phyloP scores from a whole-genome alignment of 2,797 vertebrate genomes.

The Megaceryle alcyon region DNA sequence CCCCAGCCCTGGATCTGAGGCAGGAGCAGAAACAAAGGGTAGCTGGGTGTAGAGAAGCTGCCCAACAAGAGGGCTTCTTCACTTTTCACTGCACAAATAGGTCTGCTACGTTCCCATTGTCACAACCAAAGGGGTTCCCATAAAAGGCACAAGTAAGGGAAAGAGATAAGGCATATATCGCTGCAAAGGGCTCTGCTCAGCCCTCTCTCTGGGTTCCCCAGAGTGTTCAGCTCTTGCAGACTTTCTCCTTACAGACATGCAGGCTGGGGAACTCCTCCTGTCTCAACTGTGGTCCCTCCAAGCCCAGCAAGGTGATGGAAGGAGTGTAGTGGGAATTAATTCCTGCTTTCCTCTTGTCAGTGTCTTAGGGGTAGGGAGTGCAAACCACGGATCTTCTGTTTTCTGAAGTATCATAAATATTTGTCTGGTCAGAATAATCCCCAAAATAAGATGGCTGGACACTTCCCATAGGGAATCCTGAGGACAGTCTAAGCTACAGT shows the following conservation, averaged over 20 bases:
- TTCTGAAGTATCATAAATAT: not conserved
- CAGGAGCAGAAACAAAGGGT: conserved; percentile 48
- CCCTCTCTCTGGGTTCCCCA: not conserved
- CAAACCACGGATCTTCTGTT: not conserved
- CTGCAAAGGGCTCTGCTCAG: not conserved
- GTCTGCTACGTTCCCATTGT: conserved; percentile 30
- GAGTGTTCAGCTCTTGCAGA: not conserved
- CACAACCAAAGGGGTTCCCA: conserved; percentile 38
- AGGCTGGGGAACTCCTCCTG: not conserved
- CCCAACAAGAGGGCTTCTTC: conserved; percentile 48
- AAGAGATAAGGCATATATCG: conserved; percentile 27
- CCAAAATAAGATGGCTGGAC: not conserved
- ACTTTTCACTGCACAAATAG: conserved; percentile 51
- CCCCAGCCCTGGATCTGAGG: conserved; percentile 42
- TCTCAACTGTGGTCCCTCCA: not conserved
- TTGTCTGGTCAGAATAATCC: not conserved
- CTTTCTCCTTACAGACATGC: not conserved
- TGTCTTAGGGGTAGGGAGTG: not conserved
- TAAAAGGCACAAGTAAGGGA: conserved; percentile 53
- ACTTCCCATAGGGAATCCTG: not conserved
- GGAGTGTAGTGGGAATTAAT: not conserved
- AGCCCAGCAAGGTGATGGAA: not conserved
- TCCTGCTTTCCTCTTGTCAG: not conserved
- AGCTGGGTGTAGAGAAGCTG: conserved; percentile 41
- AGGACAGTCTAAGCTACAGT: not conserved